phyloP scores from a whole-genome alignment of 2,888 invertebrate species.

The Pachydiplax longipennis region DNA sequence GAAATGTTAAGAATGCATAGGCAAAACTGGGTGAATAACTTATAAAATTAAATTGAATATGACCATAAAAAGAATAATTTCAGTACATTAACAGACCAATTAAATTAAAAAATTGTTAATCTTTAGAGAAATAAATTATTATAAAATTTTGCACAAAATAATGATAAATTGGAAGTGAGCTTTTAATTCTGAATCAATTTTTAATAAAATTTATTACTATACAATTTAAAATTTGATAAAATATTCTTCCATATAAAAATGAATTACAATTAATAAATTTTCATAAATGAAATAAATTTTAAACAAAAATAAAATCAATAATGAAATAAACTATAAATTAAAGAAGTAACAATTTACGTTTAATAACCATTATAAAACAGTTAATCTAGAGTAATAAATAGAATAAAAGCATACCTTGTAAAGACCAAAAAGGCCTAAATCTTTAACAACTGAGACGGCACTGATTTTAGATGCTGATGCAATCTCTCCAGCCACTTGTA shows the following conservation, averaged over 20 bases:
- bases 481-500: constrained; percentile 98
- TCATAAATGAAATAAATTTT: not conserved
- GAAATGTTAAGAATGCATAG: too few species aligned
- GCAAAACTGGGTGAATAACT: not conserved
- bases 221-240: too few species aligned
- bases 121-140: too few species aligned
- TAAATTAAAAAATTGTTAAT: too few species aligned
- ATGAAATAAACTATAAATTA: not conserved
- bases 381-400: not conserved
- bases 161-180: too few species aligned
- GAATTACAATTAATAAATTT: too few species aligned
- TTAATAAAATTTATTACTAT: too few species aligned
- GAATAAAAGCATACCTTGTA: constrained; percentile 89
- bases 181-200: too few species aligned
- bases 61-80: too few species aligned
- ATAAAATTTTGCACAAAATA: too few species aligned
- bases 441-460: constrained; percentile 89
- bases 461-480: constrained; percentile 84
- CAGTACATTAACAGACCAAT: too few species aligned
- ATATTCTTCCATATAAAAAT: too few species aligned
- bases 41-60: not conserved
- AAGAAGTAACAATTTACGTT: not conserved
- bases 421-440: constrained; percentile 92
- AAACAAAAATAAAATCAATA: not conserved
- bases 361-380: not conserved